These are phyloP conservation scores for Cassiopea xamachana DNA, from an alignment of 30 jellyfish, hydroid and myxozoan species.

Conservation along the genomic window DNA sequence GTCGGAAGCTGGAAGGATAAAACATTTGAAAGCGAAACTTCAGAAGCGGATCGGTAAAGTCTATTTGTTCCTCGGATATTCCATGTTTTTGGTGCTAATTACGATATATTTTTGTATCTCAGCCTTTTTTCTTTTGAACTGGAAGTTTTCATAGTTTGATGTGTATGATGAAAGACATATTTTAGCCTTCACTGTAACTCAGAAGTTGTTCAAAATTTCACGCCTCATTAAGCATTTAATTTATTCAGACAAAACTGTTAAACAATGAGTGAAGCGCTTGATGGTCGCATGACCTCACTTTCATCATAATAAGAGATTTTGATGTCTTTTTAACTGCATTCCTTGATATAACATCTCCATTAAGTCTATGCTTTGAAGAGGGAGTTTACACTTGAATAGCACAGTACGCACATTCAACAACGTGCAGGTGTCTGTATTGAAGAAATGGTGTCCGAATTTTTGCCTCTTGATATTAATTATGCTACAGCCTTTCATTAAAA, in stretches of 20 bases:
- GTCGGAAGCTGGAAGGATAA: not conserved
- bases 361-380: not conserved
- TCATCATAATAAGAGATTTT: not conserved
- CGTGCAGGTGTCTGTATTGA: not conserved
- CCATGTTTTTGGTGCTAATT: not conserved
- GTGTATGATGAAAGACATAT: too few species aligned
- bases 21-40: slow-evolving; percentile 25
- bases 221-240: not conserved
- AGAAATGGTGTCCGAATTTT: too few species aligned
- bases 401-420: not conserved
- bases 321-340: not conserved
- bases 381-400: not conserved
- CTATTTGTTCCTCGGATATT: too few species aligned
- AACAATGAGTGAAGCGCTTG: not conserved
- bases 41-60: slow-evolving; percentile 18
- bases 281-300: not conserved
- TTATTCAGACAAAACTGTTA: not conserved
- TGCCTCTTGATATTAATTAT: not conserved
- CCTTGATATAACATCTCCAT: not conserved
- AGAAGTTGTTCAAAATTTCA: not conserved
- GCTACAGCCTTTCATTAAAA: not conserved
- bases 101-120: not conserved
- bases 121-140: not conserved
- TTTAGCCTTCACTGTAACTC: too few species aligned
- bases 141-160: not conserved